phyloP scores from a whole-genome alignment of 2,888 invertebrate genomes.

The Nemoura dubitans region DNA sequence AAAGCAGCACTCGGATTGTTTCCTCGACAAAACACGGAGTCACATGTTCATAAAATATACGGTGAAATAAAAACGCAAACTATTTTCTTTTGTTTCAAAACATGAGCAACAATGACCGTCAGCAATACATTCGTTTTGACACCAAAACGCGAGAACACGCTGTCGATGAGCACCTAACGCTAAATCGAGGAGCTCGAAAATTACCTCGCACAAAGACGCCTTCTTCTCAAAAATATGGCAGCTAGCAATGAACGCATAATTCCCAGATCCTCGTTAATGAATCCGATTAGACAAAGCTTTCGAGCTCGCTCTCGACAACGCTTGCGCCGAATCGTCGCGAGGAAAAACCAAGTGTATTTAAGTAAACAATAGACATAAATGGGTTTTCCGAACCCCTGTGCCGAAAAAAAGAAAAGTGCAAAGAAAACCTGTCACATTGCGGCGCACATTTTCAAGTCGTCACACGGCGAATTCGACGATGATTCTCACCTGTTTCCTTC shows the following conservation, averaged over 20 bases:
- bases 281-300: constrained; percentile 65
- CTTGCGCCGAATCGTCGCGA: constrained; percentile 50
- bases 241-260: constrained; percentile 65
- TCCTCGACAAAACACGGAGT: neutral
- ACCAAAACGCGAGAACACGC: neutral
- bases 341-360: constrained; percentile 52
- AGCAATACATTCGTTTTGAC: neutral
- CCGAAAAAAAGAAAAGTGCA: constrained; percentile 46
- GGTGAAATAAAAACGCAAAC: neutral
- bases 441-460: constrained; percentile 19
- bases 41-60: neutral
- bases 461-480: constrained; percentile 30
- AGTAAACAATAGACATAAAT: constrained; percentile 52
- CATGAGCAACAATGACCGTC: neutral
- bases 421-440: constrained; percentile 46
- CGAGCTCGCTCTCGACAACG: constrained; percentile 48
- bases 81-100: neutral
- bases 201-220: constrained; percentile 49
- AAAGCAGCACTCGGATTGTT: neutral
- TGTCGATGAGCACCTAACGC: neutral
- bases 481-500: constrained; percentile 45
- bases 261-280: constrained; percentile 67
- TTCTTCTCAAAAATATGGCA: constrained; percentile 63
- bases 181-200: constrained; percentile 16
- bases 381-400: constrained; percentile 51